Evolutionary conservation across 2,888 invertebrate species (phyloP), one percentile per base, ranked within the genome.

Genomic region (Diloba caeruleocephala): DNA sequence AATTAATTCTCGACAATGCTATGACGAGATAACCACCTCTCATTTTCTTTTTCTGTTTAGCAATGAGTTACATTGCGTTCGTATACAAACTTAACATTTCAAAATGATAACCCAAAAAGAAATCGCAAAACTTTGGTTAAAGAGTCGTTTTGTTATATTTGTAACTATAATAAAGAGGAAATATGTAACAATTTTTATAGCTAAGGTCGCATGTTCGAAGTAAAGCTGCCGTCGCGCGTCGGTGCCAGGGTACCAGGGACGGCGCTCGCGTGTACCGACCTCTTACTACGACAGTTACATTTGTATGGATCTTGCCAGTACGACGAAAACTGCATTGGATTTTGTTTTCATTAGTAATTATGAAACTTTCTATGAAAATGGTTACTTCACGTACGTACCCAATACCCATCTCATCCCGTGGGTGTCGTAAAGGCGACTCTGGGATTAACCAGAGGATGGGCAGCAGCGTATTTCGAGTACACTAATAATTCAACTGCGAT

Each of bases 181-280:
- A 54, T 39, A 66, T 78, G 74, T 67, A 73, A 71, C 73, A 68
- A 64, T 72, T 79, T 87, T 86, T 84, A 85, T 82, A 69, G 71
- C 74, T 76, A 81, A 87, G 84, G 85, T 90, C 89, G 90, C 91
- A 90, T 90, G 91, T 84, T 80, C 64, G 79, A 78, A 77, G 80
- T 79, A 73, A 74, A 71, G 81, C 78, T 58, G 53, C 43, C 73
- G 79, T 79, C 79, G 81, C 50, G 39, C 73, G 79, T 79, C 79
- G 81, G 85, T 87, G 67, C 80, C 81, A 81, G 82, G 87, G 88
- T 84, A 81, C 88, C 89, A 85, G 87, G 88, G 83, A 80, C 83
- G 65, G 81, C 60, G 84, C 74, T 90, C 76, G 89, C 91, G 90
- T 91, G 90, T 84, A 82, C 69, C 59, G 63, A 71, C 58, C 76